phyloP scores from a whole-genome alignment of 2,113 vertebrate genomes.

The Calyptommatus sinebrachiatus region DNA sequence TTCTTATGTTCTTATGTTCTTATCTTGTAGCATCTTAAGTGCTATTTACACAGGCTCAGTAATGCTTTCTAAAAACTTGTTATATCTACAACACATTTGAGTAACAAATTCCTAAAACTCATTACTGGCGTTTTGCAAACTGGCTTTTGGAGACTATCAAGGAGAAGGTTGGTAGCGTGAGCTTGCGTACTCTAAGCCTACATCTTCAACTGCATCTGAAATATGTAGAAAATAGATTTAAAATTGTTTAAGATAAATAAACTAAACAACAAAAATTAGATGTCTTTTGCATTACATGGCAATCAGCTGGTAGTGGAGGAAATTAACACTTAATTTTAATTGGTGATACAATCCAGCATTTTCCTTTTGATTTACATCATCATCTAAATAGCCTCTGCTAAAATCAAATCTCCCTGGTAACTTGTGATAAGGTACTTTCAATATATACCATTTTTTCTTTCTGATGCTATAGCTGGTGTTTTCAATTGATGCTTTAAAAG shows the following conservation, averaged over 20 bases:
- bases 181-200: no score
- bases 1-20: no score
- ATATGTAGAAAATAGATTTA: conserved; percentile 24
- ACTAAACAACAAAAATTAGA: neutral
- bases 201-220: no score
- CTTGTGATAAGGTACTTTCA: conserved; percentile 22
- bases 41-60: no score
- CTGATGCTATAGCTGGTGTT: conserved; percentile 42
- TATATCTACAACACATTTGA: no score
- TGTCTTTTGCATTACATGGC: conserved; percentile 1
- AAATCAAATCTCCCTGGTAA: conserved; percentile 41
- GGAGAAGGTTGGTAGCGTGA: no score
- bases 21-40: no score
- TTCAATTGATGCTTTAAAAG: conserved; percentile 37
- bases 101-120: no score
- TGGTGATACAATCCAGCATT: conserved; percentile 25
- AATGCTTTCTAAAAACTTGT: no score
- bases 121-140: no score
- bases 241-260: conserved; percentile 8
- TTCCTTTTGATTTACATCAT: conserved; percentile 31
- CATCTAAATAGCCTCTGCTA: conserved; percentile 25
- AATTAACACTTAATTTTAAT: conserved; percentile 35
- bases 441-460: neutral
- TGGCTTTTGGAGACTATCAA: no score
- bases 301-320: conserved; percentile 3